Conservation (phyloP, 2,113 vertebrate genomes). For the Trochalopteron elliotii region DNA sequence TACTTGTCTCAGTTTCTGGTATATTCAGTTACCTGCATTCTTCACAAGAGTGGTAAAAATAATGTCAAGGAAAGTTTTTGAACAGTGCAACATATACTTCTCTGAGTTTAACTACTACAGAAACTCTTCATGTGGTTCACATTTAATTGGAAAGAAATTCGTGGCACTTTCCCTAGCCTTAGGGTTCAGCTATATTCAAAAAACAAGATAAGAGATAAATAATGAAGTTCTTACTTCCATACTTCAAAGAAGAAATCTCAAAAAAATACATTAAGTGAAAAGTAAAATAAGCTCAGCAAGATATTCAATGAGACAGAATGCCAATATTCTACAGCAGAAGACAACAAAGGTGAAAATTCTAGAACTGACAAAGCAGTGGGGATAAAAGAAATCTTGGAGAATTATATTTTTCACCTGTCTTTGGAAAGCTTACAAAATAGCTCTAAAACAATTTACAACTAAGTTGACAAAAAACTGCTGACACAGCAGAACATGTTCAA, state of each 20-base stretch:
- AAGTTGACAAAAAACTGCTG: background rate
- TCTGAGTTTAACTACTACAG: background rate
- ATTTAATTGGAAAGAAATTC: background rate
- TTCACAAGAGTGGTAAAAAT: background rate
- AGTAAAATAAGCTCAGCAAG: background rate
- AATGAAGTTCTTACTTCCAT: background rate
- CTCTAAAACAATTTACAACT: background rate
- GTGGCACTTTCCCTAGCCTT: background rate
- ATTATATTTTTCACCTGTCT: background rate
- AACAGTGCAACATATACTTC: background rate
- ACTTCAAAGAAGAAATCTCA: background rate
- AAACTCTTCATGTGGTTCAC: background rate
- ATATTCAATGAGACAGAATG: background rate
- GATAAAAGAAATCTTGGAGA: slow-evolving; percentile 10
- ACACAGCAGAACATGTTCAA: background rate
- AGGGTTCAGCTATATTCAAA: background rate
- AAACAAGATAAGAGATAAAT: background rate
- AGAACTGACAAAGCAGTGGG: background rate
- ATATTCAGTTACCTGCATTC: background rate
- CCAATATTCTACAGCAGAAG: background rate
- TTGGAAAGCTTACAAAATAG: background rate
- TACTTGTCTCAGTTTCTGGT: background rate
- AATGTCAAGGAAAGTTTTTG: background rate
- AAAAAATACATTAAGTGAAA: background rate
- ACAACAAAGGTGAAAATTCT: background rate